A percentile compares a stretch with the other conserved stretches of the same genome.
Evolutionary conservation across 2,113 vertebrate genomes (phyloP).

Genomic region (Odobenus rosmarus): DNA sequence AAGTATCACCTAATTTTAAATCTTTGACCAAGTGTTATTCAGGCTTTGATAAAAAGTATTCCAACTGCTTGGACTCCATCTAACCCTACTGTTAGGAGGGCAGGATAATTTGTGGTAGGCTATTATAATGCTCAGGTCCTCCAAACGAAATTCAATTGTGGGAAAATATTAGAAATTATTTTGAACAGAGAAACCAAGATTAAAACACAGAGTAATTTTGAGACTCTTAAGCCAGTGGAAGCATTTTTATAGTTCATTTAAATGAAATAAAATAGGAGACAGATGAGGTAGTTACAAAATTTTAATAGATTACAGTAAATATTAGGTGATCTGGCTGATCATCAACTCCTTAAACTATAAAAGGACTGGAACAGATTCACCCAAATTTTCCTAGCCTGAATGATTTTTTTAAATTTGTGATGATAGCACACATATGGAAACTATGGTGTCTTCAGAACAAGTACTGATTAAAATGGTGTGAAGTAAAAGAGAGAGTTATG

Average conservation of each 20-base stretch:
- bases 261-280: background rate
- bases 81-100: background rate
- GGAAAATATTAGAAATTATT: background rate
- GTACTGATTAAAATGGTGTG: background rate
- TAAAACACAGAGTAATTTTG: background rate
- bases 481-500: background rate
- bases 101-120: background rate
- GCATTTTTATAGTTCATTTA: background rate
- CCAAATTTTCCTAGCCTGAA: background rate
- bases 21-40: background rate
- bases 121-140: background rate
- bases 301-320: background rate
- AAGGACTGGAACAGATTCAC: background rate
- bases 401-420: background rate
- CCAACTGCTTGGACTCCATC: background rate
- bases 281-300: background rate
- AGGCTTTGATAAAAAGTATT: background rate
- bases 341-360: background rate
- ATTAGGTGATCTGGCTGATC: background rate
- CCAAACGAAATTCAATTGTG: background rate
- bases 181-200: background rate
- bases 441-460: background rate
- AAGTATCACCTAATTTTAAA: background rate
- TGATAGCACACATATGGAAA: background rate
- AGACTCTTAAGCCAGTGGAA: background rate